phyloP scores from a whole-genome alignment of 1,140 invertebrate species.

The Trachymyrmex septentrionalis region DNA sequence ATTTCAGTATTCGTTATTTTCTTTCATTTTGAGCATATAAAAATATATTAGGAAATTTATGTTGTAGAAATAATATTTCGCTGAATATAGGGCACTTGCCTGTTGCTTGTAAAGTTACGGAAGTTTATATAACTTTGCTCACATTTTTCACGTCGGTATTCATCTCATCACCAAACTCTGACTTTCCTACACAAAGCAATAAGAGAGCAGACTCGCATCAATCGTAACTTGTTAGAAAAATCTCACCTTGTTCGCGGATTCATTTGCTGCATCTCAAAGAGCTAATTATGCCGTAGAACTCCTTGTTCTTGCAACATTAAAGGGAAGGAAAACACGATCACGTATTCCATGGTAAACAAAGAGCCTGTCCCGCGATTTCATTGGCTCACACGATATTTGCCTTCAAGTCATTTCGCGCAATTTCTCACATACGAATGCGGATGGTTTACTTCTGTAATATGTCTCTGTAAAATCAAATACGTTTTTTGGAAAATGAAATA shows the following conservation, averaged over 20 bases:
- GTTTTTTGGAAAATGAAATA: not conserved
- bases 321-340: slow-evolving; percentile 24
- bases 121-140: slow-evolving; percentile 36
- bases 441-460: not conserved
- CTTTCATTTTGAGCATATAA: not conserved
- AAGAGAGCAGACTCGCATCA: not conserved
- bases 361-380: slow-evolving; percentile 4
- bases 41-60: not conserved
- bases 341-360: slow-evolving; percentile 24
- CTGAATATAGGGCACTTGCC: not conserved
- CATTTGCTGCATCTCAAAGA: slow-evolving; percentile 25
- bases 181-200: not conserved
- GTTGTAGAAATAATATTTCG: slow-evolving; percentile 29
- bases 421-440: not conserved
- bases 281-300: slow-evolving; percentile 37
- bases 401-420: not conserved
- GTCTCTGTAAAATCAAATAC: not conserved
- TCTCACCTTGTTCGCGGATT: slow-evolving; percentile 4
- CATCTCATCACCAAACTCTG: slow-evolving; percentile 7
- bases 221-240: slow-evolving; percentile 32
- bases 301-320: slow-evolving; percentile 23
- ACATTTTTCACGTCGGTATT: slow-evolving; percentile 43
- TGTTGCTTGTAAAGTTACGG: slow-evolving; percentile 20
- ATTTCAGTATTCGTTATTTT: not conserved
- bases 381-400: not conserved